These are phyloP conservation scores for Callionymus lyra DNA, from an alignment of 2,113 vertebrate species.

Conservation along the genomic window DNA sequence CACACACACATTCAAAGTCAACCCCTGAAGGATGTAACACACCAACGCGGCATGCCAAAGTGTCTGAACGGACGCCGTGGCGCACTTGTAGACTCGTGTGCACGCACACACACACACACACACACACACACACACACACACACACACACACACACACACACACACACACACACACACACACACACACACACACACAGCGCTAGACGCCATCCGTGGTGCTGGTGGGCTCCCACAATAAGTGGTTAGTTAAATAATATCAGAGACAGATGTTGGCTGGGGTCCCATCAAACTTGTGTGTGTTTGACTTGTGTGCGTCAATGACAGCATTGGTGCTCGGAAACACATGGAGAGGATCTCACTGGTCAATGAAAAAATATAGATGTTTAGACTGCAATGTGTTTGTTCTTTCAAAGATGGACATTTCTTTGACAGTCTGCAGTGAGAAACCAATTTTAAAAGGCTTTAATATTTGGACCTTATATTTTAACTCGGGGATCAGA, in stretches of 20 bases:
- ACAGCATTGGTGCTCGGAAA: constrained; percentile 24
- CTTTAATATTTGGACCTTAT: no score
- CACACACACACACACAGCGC: constrained; percentile 35
- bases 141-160: no score
- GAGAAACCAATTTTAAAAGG: no score
- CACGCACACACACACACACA: no score
- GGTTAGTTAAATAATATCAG: constrained; percentile 65
- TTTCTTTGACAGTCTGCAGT: no score
- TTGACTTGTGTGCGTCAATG: constrained; percentile 10
- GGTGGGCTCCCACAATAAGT: constrained; percentile 62
- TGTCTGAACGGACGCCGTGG: constrained; percentile 41
- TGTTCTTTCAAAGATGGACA: no score
- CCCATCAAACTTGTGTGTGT: constrained; percentile 40
- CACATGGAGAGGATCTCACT: constrained; percentile 14
- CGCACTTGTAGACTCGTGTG: constrained; percentile 34
- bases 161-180: no score
- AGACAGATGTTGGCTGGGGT: constrained; percentile 65
- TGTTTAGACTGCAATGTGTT: no score
- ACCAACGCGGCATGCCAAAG: constrained; percentile 37
- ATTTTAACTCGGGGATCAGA: no score
- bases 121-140: no score
- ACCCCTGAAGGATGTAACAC: constrained; percentile 41
- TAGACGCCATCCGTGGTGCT: constrained; percentile 56
- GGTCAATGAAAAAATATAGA: no score
- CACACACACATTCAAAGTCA: constrained; percentile 7